phyloP scores from a whole-genome alignment of 2,113 vertebrate species.

The Pitta sordida region DNA sequence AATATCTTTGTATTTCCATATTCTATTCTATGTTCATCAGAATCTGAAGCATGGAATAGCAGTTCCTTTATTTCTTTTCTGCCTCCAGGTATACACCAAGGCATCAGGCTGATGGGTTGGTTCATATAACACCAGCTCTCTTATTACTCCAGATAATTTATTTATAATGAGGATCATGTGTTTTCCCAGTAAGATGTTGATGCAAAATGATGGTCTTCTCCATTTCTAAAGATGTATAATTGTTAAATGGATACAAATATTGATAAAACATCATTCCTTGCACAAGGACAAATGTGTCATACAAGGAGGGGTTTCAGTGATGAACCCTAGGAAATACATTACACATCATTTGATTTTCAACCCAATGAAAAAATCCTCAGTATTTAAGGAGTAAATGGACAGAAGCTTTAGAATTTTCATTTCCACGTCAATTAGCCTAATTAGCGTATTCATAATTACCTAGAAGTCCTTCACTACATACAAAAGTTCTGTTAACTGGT shows the following conservation, averaged over 20 bases:
- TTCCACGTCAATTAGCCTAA: neutral
- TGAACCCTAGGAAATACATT: neutral
- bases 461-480: neutral
- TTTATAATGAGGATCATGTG: slow-evolving; percentile 17
- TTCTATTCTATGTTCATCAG: slow-evolving; percentile 11
- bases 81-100: slow-evolving; percentile 2
- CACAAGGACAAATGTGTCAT: neutral
- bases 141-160: slow-evolving; percentile 42
- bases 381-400: neutral
- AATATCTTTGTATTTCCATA: slow-evolving; percentile 53
- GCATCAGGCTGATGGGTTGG: slow-evolving; percentile 19
- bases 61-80: slow-evolving; percentile 17
- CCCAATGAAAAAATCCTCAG: neutral
- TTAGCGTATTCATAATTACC: neutral
- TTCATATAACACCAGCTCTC: neutral
- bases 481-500: neutral
- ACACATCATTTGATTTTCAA: neutral
- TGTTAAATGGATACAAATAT: slow-evolving; percentile 12
- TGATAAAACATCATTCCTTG: neutral
- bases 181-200: neutral
- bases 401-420: neutral
- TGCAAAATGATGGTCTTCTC: neutral
- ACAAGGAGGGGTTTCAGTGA: neutral
- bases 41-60: neutral
- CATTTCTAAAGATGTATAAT: neutral